phyloP scores from a whole-genome alignment of 1,140 invertebrate genomes.

The Halictus rubicundus region DNA sequence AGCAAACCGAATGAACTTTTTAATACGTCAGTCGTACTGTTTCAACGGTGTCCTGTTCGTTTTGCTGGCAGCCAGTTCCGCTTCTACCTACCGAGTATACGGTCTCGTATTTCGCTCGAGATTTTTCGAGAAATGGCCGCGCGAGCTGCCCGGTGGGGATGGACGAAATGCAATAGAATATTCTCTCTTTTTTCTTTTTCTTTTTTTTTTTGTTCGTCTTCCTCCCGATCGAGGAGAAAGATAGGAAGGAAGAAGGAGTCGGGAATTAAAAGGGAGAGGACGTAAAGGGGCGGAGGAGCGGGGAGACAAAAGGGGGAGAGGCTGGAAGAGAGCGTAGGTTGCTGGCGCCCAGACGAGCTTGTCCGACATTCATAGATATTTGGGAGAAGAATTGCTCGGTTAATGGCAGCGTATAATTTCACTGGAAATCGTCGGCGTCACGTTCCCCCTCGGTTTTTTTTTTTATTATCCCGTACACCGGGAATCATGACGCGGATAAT shows the following conservation, averaged over 20 bases:
- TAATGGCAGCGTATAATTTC: not conserved
- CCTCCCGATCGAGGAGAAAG: not conserved
- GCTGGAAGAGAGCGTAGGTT: not conserved
- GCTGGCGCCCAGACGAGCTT: not conserved
- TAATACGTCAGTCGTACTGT: not conserved
- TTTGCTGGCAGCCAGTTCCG: not conserved
- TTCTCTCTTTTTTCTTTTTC: not conserved
- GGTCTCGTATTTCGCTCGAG: constrained; percentile 1
- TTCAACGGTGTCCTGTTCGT: not conserved
- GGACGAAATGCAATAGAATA: not conserved
- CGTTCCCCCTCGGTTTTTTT: not conserved
- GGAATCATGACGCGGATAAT: not conserved
- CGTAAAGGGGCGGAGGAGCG: too few species aligned
- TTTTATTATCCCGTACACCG: not conserved
- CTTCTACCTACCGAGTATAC: not conserved
- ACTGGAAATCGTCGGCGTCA: not conserved
- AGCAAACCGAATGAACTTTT: constrained; percentile 1
- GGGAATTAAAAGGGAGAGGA: not conserved
- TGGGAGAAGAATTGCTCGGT: not conserved
- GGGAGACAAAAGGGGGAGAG: too few species aligned
- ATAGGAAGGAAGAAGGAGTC: not conserved
- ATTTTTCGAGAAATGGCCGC: not conserved
- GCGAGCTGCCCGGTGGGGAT: not conserved
- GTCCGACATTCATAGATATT: not conserved
- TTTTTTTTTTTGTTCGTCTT: not conserved